Percentiles rank a stretch among this genome's conserved stretches.
Conservation (phyloP, 2,113 vertebrate genomes). For the Ciconia boyciana region DNA sequence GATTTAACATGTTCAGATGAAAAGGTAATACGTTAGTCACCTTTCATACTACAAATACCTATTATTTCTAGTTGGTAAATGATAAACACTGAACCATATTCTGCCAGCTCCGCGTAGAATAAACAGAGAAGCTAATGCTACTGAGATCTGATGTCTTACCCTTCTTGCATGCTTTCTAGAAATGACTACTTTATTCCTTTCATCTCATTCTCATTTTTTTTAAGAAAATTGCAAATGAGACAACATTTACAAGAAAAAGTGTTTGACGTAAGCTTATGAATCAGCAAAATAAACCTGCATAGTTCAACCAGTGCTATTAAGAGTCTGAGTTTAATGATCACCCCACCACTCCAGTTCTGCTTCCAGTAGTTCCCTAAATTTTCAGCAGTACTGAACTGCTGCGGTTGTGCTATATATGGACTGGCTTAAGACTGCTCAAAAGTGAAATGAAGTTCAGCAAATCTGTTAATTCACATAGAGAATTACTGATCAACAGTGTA, state of each 20-base stretch:
- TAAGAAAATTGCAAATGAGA: background rate
- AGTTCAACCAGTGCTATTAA: background rate
- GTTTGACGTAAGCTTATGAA: background rate
- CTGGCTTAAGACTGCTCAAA: background rate
- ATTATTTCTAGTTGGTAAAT: background rate
- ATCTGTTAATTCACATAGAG: background rate
- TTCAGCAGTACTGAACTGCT: background rate
- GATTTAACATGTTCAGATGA: background rate
- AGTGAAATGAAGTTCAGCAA: background rate
- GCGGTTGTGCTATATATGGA: background rate
- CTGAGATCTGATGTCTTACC: background rate
- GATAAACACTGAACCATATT: slow-evolving; percentile 5
- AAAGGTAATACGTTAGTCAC: slow-evolving; percentile 28
- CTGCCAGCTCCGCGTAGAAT: background rate
- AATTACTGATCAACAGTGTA: background rate
- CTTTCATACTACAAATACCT: slow-evolving; percentile 7
- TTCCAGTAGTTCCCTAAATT: background rate
- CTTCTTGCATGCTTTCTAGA: background rate
- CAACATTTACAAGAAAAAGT: background rate
- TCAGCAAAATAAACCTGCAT: background rate
- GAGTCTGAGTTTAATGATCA: background rate
- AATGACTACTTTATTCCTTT: background rate
- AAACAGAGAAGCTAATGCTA: background rate
- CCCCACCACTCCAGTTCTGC: background rate
- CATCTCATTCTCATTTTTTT: background rate